These are phyloP conservation scores for Puma concolor DNA, from an alignment of 2,113 vertebrate genomes.

Conservation along the genomic window DNA sequence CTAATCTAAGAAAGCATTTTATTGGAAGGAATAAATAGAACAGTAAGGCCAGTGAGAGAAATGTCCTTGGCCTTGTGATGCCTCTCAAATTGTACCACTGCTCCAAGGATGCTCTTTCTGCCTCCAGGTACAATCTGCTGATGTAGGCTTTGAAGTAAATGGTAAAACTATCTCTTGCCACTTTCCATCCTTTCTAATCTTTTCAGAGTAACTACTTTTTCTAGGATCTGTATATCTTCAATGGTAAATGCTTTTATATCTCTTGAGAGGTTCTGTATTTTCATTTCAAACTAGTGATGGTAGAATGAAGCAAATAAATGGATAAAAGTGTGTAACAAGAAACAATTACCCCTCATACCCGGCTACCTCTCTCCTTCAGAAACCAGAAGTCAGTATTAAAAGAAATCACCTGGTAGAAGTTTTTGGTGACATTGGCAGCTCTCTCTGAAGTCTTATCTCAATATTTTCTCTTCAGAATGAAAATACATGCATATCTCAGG, in stretches of 20 bases:
- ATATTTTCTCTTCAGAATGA: not conserved
- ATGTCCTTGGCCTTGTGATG: not conserved
- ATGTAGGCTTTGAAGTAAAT: not conserved
- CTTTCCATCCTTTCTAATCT: conserved; percentile 40
- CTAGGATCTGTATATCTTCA: not conserved
- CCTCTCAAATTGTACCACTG: not conserved
- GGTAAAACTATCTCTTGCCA: conserved; percentile 37
- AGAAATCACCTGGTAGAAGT: not conserved
- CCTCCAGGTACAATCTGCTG: not conserved
- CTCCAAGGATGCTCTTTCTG: not conserved
- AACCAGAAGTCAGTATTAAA: conserved; percentile 22
- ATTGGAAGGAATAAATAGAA: not conserved
- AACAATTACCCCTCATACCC: not conserved
- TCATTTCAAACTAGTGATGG: conserved; percentile 29
- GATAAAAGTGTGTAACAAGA: not conserved
- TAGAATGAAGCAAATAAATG: conserved; percentile 57
- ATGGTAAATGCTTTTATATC: conserved; percentile 24
- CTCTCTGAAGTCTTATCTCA: not conserved
- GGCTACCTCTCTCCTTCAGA: not conserved
- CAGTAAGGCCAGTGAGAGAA: not conserved
- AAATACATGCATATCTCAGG: not conserved
- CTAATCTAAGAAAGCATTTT: not conserved
- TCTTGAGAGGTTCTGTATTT: conserved; percentile 33
- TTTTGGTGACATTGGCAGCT: not conserved
- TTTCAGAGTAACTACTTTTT: conserved; percentile 45